Evolutionary conservation across 2,113 vertebrate genomes (phyloP).

Genomic region (Vireo altiloquus): DNA sequence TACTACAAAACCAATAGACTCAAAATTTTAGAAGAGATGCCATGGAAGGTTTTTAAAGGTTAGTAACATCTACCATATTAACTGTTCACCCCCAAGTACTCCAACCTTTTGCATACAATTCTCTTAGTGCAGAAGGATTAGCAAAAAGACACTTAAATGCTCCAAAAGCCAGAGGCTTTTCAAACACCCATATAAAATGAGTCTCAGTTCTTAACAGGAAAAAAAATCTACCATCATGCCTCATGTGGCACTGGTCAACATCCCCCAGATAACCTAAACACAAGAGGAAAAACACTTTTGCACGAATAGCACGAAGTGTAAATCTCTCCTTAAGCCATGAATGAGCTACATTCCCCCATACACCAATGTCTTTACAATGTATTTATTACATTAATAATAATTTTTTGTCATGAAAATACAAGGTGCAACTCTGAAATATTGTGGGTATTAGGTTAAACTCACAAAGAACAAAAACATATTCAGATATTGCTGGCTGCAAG

Average conservation of each 20-base stretch:
- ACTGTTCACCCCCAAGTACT: not conserved
- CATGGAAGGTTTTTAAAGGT: not conserved
- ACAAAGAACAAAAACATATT: not conserved
- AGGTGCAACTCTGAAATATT: not conserved
- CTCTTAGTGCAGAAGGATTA: not conserved
- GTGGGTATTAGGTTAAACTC: not conserved
- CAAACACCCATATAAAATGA: not conserved
- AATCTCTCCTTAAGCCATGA: rapidly evolving
- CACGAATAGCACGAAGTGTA: rapidly evolving
- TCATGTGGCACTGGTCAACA: not conserved
- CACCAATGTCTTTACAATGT: not conserved
- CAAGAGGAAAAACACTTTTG: not conserved
- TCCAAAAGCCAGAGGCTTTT: not conserved
- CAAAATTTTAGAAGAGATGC: not conserved
- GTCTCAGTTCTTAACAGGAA: not conserved
- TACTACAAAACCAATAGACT: not conserved
- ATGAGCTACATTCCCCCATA: not conserved
- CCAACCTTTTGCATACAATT: rapidly evolving
- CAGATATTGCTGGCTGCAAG: not conserved
- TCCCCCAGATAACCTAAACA: not conserved
- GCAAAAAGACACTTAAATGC: rapidly evolving
- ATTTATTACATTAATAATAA: not conserved
- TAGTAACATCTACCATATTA: not conserved
- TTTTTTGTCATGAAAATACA: not conserved
- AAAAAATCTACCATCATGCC: not conserved